These are phyloP conservation scores for Sinocyclocheilus anshuiensis DNA, from an alignment of 2,113 vertebrate genomes.

Conservation along the genomic window DNA sequence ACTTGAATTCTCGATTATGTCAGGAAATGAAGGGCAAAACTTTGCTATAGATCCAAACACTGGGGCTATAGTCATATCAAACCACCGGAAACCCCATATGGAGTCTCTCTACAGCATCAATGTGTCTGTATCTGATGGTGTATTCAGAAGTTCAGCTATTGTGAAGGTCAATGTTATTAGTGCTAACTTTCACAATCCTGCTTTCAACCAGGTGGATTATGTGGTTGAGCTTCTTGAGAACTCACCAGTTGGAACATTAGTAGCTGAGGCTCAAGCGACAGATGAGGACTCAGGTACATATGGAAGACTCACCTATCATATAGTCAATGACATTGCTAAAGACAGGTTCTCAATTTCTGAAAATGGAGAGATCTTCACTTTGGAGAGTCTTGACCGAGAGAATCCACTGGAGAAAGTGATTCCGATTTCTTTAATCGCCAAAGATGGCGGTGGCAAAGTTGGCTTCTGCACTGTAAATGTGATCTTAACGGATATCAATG, in stretches of 20 bases:
- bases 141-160: constrained; percentile 88
- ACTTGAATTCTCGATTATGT: constrained; percentile 88
- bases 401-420: constrained; percentile 88
- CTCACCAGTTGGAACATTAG: constrained; percentile 83
- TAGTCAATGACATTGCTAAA: constrained; percentile 93
- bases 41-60: constrained; percentile 86
- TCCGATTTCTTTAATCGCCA: constrained; percentile 87
- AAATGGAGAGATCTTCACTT: constrained; percentile 87
- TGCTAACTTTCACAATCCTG: constrained; percentile 90
- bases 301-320: constrained; percentile 84
- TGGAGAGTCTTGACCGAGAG: constrained; percentile 91
- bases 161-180: constrained; percentile 83
- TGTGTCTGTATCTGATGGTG: constrained; percentile 90
- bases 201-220: constrained; percentile 88
- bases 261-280: constrained; percentile 83
- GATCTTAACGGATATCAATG: constrained; percentile 95
- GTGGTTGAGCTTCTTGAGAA: constrained; percentile 93
- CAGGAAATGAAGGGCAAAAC: constrained; percentile 90
- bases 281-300: constrained; percentile 88
- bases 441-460: constrained; percentile 91
- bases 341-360: constrained; percentile 89
- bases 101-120: constrained; percentile 84
- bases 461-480: constrained; percentile 92
- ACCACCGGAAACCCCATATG: constrained; percentile 80
- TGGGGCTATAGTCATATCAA: constrained; percentile 85